Evolutionary conservation across 23 tunicate genomes (phyloP).

Genomic region (Trididemnum clinides): DNA sequence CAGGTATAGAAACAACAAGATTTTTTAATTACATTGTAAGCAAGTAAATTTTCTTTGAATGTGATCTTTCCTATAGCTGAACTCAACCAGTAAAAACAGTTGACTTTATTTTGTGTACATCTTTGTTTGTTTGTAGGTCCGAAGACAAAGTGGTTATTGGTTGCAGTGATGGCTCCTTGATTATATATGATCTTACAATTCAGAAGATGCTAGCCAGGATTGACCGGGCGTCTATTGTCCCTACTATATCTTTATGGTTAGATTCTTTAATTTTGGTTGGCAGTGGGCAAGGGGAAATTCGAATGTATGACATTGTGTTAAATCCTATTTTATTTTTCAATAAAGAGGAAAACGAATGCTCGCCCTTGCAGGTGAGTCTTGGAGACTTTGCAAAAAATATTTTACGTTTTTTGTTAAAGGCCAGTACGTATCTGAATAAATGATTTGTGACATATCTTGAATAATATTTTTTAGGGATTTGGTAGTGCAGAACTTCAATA

Average conservation of each 20-base stretch:
- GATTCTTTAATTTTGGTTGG: slow-evolving; percentile 69
- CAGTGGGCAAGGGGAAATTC: slow-evolving; percentile 79
- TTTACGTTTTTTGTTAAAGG: no score
- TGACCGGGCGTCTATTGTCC: slow-evolving; percentile 47
- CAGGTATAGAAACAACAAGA: no score
- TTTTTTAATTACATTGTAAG: no score
- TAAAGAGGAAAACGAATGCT: slow-evolving; percentile 26
- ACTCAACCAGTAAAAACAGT: no score
- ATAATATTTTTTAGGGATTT: no score
- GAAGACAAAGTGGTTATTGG: slow-evolving; percentile 78
- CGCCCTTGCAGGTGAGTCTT: slow-evolving; percentile 25
- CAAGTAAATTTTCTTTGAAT: no score
- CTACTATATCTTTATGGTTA: slow-evolving; percentile 51
- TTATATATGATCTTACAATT: slow-evolving; percentile 52
- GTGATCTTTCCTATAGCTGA: no score
- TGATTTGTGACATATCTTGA: no score
- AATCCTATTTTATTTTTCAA: slow-evolving; percentile 40
- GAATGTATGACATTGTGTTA: slow-evolving; percentile 44
- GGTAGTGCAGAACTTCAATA: no score
- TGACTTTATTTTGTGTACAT: no score
- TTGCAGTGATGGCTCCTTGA: slow-evolving; percentile 70
- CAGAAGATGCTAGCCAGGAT: slow-evolving; percentile 44
- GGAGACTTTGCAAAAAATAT: no score
- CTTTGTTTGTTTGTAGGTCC: slow-evolving; percentile 20
- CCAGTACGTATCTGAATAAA: no score